These are phyloP conservation scores for Anolis carolinensis DNA, from an alignment of 2,113 vertebrate species.

Conservation along the genomic window DNA sequence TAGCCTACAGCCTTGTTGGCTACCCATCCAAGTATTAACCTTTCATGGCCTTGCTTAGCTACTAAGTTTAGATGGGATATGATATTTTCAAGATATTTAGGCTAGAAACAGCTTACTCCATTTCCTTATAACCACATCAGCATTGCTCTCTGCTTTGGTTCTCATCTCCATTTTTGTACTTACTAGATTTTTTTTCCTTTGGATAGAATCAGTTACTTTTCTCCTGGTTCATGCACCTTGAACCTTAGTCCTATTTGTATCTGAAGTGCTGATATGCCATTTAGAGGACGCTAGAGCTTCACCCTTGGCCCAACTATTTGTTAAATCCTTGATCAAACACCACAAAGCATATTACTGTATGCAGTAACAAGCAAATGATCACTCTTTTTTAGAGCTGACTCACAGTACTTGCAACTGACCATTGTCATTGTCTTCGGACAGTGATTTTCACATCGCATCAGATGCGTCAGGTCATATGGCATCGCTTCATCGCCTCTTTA, in stretches of 20 bases:
- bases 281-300: neutral
- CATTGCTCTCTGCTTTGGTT: neutral
- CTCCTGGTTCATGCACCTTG: constrained; percentile 57
- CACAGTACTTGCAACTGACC: neutral
- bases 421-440: neutral
- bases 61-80: no score
- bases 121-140: neutral
- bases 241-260: constrained; percentile 28
- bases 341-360: neutral
- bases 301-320: constrained; percentile 44
- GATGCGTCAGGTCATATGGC: neutral
- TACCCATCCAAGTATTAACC: no score
- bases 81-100: no score
- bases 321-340: constrained; percentile 63
- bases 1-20: no score
- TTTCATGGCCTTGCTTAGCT: no score
- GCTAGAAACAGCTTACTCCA: neutral
- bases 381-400: neutral
- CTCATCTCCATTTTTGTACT: neutral
- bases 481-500: fast-evolving
- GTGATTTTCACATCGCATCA: fast-evolving
- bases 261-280: constrained; percentile 28
- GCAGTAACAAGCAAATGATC: neutral
- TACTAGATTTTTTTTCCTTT: fast-evolving
- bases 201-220: constrained; percentile 12